Base-by-base conservation (phyloP, 2,797 vertebrate genomes). In the Enteromius radiatus region DNA sequence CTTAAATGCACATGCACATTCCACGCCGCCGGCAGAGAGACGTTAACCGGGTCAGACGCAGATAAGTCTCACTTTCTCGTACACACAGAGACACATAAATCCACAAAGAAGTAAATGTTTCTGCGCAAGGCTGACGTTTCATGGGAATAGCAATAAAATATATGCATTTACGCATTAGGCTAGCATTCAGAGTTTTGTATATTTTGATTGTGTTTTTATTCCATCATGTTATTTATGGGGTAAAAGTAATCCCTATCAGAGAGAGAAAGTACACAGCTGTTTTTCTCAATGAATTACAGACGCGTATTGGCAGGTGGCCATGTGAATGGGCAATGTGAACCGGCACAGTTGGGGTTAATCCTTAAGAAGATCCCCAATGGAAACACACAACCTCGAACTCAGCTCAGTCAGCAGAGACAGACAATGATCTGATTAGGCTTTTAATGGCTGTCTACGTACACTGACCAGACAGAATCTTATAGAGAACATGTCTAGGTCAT, bases 371-470 rank as follows among this genome's bases (percentile, higher is more conserved):
- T 81, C 76, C 67, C 69, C 3, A 67, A 38, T 1, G 52, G 61
- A 70, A 68, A 67, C 54, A 23, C 26, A 36, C 56, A 81, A 7
- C 31, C 49, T 65, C 49, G 52, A 31, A 70, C 71, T 63, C 76
- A 7, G 33, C 54, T 71, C 54, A 23, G 64, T 85, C 78, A 86
- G 80, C 84, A 88, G 33, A 84, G 77, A 64, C 63, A 31, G 41
- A 28, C 33, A 19, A 2, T 77, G 73, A 86, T 67, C 87, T 76
- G 33, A 86, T 87, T 88, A 85, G 63, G 56, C 38, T 76, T 23
- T 52, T 28, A 69, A 31, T 82, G 65, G 56, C 52, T 38, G 81
- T 76, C 63, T 78, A 65, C 8, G 15, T n/a, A 65, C 59, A 41
- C 23, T 64, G 36, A 80, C 10, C 43, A 81, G 71, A 77, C 54